A percentile compares a stretch with the other conserved stretches of the same genome.
Evolutionary conservation across 23 tunicate genomes (phyloP).

Genomic region (Styela clava): DNA sequence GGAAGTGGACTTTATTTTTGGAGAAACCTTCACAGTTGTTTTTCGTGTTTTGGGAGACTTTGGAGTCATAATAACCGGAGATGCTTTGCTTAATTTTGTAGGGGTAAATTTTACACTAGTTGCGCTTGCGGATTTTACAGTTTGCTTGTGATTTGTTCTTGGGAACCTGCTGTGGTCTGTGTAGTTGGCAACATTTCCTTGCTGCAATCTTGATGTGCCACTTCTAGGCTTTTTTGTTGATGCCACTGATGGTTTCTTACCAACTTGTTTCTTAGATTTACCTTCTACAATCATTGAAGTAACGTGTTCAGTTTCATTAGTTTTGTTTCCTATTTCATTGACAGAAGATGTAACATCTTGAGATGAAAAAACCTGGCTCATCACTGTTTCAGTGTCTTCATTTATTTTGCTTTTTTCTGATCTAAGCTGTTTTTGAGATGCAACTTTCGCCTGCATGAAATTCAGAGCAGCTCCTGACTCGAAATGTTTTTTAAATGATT

Average conservation of each 20-base stretch:
- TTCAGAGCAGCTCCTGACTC: constrained; percentile 38
- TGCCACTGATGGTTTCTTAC: not conserved
- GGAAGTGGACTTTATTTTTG: constrained; percentile 10
- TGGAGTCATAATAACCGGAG: not conserved
- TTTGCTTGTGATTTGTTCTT: not conserved
- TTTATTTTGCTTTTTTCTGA: constrained; percentile 25
- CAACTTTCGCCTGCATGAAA: constrained; percentile 60
- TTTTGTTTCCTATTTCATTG: not conserved
- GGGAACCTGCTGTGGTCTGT: not conserved
- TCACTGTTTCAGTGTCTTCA: constrained; percentile 79
- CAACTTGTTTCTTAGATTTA: not conserved
- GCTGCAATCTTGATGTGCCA: not conserved
- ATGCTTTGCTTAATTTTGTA: not conserved
- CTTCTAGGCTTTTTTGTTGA: not conserved
- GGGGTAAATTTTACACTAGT: not conserved
- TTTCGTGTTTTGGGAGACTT: constrained; percentile 9
- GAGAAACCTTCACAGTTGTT: constrained; percentile 6
- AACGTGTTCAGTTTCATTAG: not conserved
- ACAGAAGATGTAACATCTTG: constrained; percentile 17
- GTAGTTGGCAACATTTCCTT: not conserved
- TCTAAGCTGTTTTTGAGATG: constrained; percentile 42
- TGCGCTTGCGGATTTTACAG: not conserved
- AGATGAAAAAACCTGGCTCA: constrained; percentile 81
- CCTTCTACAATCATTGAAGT: not conserved
- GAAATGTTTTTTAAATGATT: not conserved